These are phyloP conservation scores for Athene noctua DNA, from an alignment of 2,113 vertebrate species.

Conservation along the genomic window DNA sequence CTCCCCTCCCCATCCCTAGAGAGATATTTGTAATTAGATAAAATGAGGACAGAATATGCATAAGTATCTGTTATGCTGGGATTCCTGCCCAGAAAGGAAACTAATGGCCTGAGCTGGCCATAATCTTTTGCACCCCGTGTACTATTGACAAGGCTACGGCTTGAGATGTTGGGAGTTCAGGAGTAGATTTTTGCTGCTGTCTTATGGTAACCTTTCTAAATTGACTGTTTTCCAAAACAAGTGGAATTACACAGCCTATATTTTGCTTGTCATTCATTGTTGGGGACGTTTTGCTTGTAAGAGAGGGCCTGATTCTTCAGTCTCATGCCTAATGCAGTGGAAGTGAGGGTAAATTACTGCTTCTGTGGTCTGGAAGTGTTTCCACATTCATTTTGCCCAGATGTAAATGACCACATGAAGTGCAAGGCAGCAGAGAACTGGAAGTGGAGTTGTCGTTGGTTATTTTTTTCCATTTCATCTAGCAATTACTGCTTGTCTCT, in stretches of 20 bases:
- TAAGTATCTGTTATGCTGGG: slow-evolving; percentile 77
- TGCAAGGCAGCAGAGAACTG: not conserved
- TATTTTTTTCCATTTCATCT: not conserved
- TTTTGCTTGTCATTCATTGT: slow-evolving; percentile 6
- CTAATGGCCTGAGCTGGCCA: slow-evolving; percentile 43
- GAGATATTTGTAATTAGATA: slow-evolving; percentile 75
- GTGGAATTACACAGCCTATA: not conserved
- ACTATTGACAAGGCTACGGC: slow-evolving; percentile 37
- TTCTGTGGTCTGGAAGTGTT: slow-evolving; percentile 29
- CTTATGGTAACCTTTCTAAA: slow-evolving; percentile 40
- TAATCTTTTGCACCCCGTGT: slow-evolving; percentile 56
- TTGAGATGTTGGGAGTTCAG: not conserved
- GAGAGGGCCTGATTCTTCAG: not conserved
- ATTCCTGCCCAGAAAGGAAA: slow-evolving; percentile 76
- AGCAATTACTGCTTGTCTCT: not conserved
- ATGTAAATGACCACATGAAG: not conserved
- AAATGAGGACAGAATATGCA: slow-evolving; percentile 77
- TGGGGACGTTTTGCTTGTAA: not conserved
- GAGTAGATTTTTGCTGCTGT: slow-evolving; percentile 22
- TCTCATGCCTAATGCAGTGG: not conserved
- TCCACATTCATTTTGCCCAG: not conserved
- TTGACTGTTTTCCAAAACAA: slow-evolving; percentile 40
- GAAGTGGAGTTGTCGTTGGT: not conserved
- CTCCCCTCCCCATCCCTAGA: slow-evolving; percentile 60
- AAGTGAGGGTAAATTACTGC: slow-evolving; percentile 1